Evolutionary conservation across 2,113 vertebrate genomes (phyloP).

Genomic region (Ophthalmolycus amberensis): DNA sequence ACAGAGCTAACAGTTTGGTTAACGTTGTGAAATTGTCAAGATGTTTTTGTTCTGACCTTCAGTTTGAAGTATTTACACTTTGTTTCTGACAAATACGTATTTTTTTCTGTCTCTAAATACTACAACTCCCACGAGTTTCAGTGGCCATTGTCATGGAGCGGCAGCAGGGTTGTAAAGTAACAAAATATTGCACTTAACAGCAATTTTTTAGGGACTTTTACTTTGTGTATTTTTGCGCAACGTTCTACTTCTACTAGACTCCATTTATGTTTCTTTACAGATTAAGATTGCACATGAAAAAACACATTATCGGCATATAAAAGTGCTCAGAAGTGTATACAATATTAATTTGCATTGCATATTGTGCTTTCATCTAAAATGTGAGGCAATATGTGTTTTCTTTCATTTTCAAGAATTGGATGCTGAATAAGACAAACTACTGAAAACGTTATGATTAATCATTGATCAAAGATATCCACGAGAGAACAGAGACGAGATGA

Average conservation of each 20-base stretch:
- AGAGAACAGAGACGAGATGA: background rate
- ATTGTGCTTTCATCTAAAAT: background rate
- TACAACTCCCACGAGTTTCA: background rate
- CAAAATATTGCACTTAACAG: background rate
- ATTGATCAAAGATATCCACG: background rate
- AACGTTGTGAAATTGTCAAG: too few species aligned
- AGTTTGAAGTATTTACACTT: too few species aligned
- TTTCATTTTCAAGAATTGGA: background rate
- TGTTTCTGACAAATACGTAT: too few species aligned
- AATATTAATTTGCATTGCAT: too few species aligned
- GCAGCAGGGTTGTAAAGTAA: background rate
- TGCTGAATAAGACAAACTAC: background rate
- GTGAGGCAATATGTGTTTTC: background rate
- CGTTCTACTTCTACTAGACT: too few species aligned
- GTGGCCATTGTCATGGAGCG: background rate
- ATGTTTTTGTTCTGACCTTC: too few species aligned
- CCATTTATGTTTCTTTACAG: background rate
- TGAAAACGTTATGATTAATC: background rate
- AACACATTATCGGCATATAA: too few species aligned
- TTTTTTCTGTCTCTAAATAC: background rate
- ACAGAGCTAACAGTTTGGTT: too few species aligned
- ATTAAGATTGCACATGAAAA: too few species aligned
- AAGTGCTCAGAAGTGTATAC: too few species aligned
- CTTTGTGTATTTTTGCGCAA: too few species aligned
- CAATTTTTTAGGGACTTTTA: background rate